Conservation (phyloP, 1,140 invertebrate species). For the Harlomillsia oculata region DNA sequence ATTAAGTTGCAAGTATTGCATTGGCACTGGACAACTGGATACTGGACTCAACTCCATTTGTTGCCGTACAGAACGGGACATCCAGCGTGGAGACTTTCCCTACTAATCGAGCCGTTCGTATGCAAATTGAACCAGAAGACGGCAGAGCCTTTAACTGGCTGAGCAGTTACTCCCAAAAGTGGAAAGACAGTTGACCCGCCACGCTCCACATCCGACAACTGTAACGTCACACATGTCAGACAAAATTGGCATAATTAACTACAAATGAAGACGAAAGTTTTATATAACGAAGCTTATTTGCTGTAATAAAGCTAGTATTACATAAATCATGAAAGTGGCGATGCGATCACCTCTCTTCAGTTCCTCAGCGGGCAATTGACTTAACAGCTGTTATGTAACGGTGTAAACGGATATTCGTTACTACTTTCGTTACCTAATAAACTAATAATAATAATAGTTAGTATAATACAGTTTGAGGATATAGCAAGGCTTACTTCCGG, state of each 20-base stretch:
- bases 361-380: background rate
- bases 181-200: constrained; percentile 21
- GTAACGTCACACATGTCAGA: too few species aligned
- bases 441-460: background rate
- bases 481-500: background rate
- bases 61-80: constrained; percentile 8
- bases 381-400: too few species aligned
- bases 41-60: constrained; percentile 17
- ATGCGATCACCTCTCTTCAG: constrained; percentile 12
- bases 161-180: background rate
- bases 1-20: too few species aligned
- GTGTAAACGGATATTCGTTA: too few species aligned
- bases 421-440: too few species aligned
- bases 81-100: constrained; percentile 9
- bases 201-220: constrained; percentile 12
- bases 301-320: too few species aligned
- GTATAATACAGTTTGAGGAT: background rate
- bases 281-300: too few species aligned
- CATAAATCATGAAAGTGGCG: constrained; percentile 23
- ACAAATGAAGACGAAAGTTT: too few species aligned
- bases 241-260: too few species aligned
- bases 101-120: constrained; percentile 1
- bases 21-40: too few species aligned
- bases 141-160: constrained; percentile 16
- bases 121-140: constrained; percentile 18